Base-by-base conservation (phyloP, 2,113 vertebrate species). In the Sylvia atricapilla region DNA sequence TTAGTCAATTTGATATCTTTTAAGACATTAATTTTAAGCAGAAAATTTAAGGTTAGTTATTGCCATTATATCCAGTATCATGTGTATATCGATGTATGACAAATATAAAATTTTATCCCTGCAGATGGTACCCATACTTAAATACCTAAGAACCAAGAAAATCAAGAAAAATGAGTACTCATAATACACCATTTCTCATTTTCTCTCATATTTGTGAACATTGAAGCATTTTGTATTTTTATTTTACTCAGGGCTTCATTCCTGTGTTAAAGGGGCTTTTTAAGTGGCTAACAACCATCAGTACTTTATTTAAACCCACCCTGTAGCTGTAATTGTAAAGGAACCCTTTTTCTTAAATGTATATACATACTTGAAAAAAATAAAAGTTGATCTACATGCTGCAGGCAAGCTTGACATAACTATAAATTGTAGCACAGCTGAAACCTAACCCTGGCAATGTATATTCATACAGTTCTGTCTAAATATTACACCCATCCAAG, bases 101-200 rank as follows among this genome's bases (percentile, higher is more conserved):
- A 86, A 77, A 68, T n/a, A 7, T 33, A 53, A 87, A 72, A 15
- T 64, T n/a, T 49, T 14, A 69, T 60, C 9, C 7, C 31, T 64
- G 7, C 18, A 50, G 14, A 31, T 27, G 19, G 35, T 31, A 73
- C 6, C 21, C 44, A 11, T 50, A 55, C 5, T 68, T 72, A 77
- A 56, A 7, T 83, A 79, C 21, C 22, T 49, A 59, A 83, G 27
- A 92, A 75, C 1, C 15, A 68, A 82, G 9, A 1, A 52, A 79
- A 17, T 0, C 13, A 53, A 31, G 46, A 77, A 80, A 90, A 76
- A 58, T 3, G 2, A 49, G 3, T 6, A 46, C 5, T 56, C 11
- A 15, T 19, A 70, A 37, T 16, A 11, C 9, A 53, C 0, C 0
- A 2, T 20, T 44, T 80, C n/a, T 72, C 20, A 2, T n/a, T 47